Evolutionary conservation across 2,888 invertebrate species (phyloP).

Genomic region (Trypoxylon attenuatum): DNA sequence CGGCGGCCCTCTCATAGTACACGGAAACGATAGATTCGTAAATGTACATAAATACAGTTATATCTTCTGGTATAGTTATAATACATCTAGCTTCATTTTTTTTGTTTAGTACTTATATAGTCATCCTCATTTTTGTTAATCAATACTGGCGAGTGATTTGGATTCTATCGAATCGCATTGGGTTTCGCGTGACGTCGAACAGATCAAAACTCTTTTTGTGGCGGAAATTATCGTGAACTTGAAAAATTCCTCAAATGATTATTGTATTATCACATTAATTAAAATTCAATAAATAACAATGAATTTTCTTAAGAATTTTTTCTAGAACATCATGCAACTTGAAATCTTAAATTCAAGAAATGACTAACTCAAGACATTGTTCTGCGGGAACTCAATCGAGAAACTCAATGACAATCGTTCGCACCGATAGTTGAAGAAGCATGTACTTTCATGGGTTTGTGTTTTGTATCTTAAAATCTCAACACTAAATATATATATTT

Average conservation of each 20-base stretch:
- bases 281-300: too few species aligned
- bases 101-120: constrained; percentile 41
- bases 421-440: constrained; percentile 65
- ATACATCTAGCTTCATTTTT: constrained; percentile 9
- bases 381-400: constrained; percentile 37
- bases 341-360: too few species aligned
- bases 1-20: constrained; percentile 28
- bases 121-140: constrained; percentile 37
- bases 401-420: constrained; percentile 49
- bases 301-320: too few species aligned
- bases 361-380: too few species aligned
- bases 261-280: too few species aligned
- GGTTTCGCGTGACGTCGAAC: constrained; percentile 40
- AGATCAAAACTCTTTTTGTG: constrained; percentile 26
- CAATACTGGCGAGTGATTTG: constrained; percentile 58
- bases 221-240: constrained; percentile 22
- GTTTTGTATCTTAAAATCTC: constrained; percentile 67
- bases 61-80: constrained; percentile 47
- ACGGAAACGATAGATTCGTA: constrained; percentile 39
- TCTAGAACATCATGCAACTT: too few species aligned
- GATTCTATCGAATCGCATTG: constrained; percentile 48
- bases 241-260: too few species aligned
- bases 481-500: constrained; percentile 66
- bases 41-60: constrained; percentile 67
- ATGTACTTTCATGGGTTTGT: constrained; percentile 74